Percentiles rank a stretch among this genome's conserved stretches.
Evolutionary conservation across 2,888 invertebrate genomes (phyloP).

Genomic region (Noctuana brunneofusca): DNA sequence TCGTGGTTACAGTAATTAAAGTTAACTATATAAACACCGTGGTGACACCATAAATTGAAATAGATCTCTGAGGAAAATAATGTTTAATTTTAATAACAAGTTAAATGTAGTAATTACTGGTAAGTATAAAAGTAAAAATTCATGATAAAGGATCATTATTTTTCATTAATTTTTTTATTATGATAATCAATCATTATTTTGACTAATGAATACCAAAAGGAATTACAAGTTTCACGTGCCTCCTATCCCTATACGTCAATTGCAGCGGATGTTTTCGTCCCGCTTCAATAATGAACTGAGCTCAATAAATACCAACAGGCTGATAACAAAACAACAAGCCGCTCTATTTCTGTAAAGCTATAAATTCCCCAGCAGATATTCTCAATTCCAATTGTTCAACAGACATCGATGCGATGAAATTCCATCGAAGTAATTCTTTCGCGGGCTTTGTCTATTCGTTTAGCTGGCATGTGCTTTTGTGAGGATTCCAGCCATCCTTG

Average conservation of each 20-base stretch:
- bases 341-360: constrained; percentile 11
- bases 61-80: constrained; percentile 1
- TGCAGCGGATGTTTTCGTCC: background rate
- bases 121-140: background rate
- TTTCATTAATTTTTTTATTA: too few relatives aligned
- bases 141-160: background rate
- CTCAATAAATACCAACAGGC: background rate
- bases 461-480: constrained; percentile 24
- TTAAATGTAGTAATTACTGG: background rate
- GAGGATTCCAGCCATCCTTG: constrained; percentile 14
- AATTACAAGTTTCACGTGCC: too few relatives aligned
- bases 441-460: constrained; percentile 26
- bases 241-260: too few relatives aligned
- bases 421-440: constrained; percentile 28
- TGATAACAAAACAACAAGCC: constrained; percentile 8
- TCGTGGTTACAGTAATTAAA: background rate
- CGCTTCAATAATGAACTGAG: background rate
- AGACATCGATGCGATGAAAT: constrained; percentile 22
- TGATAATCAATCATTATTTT: too few relatives aligned
- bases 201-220: too few relatives aligned
- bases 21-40: background rate
- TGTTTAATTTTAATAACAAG: background rate
- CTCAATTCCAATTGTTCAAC: constrained; percentile 22
- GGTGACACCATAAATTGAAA: background rate
- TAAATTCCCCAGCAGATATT: constrained; percentile 16